Conservation (phyloP, 2,888 invertebrate genomes). For the Smittia sp. region DNA sequence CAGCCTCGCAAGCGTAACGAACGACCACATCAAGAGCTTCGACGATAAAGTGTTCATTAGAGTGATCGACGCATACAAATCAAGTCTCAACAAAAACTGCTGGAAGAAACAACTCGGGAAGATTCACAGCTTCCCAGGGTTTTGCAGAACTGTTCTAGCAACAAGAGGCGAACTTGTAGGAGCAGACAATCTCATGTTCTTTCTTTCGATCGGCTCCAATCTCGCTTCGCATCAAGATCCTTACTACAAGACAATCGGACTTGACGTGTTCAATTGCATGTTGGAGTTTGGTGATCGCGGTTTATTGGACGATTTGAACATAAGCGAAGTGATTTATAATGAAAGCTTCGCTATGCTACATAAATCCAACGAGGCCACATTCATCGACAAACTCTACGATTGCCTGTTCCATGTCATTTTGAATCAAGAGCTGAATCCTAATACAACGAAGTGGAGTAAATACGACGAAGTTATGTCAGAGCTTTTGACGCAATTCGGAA, state of each 20-base stretch:
- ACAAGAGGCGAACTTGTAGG: background rate
- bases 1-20: background rate
- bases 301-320: background rate
- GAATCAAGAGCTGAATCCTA: too few species aligned
- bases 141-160: background rate
- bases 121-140: constrained; percentile 23
- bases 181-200: background rate
- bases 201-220: constrained; percentile 17
- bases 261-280: background rate
- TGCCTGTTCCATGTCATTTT: background rate
- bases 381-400: background rate
- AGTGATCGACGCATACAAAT: background rate
- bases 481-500: background rate
- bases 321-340: background rate
- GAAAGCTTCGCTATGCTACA: background rate
- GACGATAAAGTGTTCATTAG: background rate
- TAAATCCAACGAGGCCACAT: background rate
- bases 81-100: background rate
- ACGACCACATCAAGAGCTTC: background rate
- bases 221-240: constrained; percentile 10
- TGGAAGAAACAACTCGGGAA: constrained; percentile 21
- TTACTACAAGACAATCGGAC: background rate
- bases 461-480: constrained; percentile 12
- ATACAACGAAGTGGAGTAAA: background rate
- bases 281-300: background rate